A percentile compares a stretch with the other conserved stretches of the same genome.
Evolutionary conservation across 2,797 vertebrate genomes (phyloP).

Genomic region (Pseudomugil tenellus): DNA sequence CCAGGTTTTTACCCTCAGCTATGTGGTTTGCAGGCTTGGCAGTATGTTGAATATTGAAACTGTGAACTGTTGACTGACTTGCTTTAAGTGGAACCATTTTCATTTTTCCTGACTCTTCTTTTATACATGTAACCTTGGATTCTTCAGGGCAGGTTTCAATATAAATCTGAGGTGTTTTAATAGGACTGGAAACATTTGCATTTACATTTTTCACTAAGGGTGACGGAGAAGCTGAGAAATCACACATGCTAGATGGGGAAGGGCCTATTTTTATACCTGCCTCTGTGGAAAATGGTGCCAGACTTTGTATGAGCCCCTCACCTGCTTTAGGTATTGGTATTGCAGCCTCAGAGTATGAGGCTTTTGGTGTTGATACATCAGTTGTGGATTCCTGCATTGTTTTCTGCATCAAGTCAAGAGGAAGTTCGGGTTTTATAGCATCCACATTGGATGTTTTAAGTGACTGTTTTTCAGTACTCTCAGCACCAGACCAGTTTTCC

Average conservation of each 20-base stretch:
- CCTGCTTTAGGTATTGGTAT: slow-evolving; percentile 71
- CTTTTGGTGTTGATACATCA: slow-evolving; percentile 67
- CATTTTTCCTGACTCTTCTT: slow-evolving; percentile 22
- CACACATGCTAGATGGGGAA: slow-evolving; percentile 43
- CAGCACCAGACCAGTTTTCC: slow-evolving; percentile 54
- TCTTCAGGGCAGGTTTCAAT: neutral
- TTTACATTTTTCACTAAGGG: slow-evolving; percentile 40
- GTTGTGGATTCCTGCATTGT: slow-evolving; percentile 65
- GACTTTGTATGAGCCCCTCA: slow-evolving; percentile 69
- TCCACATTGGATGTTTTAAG: slow-evolving; percentile 58
- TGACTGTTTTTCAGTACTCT: slow-evolving; percentile 62
- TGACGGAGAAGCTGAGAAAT: slow-evolving; percentile 45
- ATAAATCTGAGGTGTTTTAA: slow-evolving; percentile 23
- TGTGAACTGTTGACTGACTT: slow-evolving; percentile 16
- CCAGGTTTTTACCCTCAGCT: slow-evolving; percentile 10
- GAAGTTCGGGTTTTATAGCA: slow-evolving; percentile 57
- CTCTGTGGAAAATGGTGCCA: slow-evolving; percentile 45
- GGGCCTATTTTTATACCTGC: slow-evolving; percentile 36
- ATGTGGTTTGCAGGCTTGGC: slow-evolving; percentile 16
- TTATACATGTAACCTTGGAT: slow-evolving; percentile 18
- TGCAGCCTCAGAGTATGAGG: slow-evolving; percentile 69
- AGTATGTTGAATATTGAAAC: slow-evolving; percentile 7
- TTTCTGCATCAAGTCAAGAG: slow-evolving; percentile 63
- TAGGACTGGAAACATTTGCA: slow-evolving; percentile 19
- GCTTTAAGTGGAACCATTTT: slow-evolving; percentile 5